Evolutionary conservation across 2,797 vertebrate species (phyloP), one percentile per base, ranked within the genome.

Genomic region (Rhincodon typus): DNA sequence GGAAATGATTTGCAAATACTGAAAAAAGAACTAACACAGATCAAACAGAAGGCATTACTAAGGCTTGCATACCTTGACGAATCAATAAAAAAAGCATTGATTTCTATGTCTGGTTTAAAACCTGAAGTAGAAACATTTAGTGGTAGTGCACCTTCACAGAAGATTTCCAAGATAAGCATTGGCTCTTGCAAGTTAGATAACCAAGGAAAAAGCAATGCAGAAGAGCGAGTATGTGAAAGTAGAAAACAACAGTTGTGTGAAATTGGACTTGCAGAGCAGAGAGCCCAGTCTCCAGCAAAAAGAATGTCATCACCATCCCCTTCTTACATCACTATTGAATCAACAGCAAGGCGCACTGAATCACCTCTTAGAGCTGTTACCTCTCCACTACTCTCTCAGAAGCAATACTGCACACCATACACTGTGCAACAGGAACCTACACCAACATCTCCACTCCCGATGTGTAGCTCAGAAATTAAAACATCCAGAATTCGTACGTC

Each of bases 281-380:
- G 97, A 96, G 96, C 96, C 69, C 97, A 97, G 10, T 98, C 98
- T 13, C 98, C 98, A 0, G 97, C 96, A 27, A 97, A 98, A 86
- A 98, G 97, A 96, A 98, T 97, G 97, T 97, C 97, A 2, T 97
- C 98, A 0, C 98, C 98, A 0, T 99, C 98, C 0, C 98, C 99
- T 23, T 98, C 98, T 0, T 99, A 98, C 88, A 99, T 99, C 96
- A 98, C 98, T 72, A 99, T 98, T 4, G 98, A 99, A 96, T 99
- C 98, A 53, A 98, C 97, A 0, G 97, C 96, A 46, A 97, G 97
- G 57, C 97, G 97, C 96, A 97, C 97, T 0, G 98, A 98, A 95
- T 98, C 98, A 0, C 97, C 98, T 38, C 96, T 98, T 13, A 98
- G 97, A 96, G 97, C 98, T 2, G 97, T 96, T 15, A 97, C 97